Percentiles rank a stretch among this genome's conserved stretches.
Evolutionary conservation across 30 jellyfish, hydroid and myxozoan genomes (phyloP).

Genomic region (Sanderia malayensis): DNA sequence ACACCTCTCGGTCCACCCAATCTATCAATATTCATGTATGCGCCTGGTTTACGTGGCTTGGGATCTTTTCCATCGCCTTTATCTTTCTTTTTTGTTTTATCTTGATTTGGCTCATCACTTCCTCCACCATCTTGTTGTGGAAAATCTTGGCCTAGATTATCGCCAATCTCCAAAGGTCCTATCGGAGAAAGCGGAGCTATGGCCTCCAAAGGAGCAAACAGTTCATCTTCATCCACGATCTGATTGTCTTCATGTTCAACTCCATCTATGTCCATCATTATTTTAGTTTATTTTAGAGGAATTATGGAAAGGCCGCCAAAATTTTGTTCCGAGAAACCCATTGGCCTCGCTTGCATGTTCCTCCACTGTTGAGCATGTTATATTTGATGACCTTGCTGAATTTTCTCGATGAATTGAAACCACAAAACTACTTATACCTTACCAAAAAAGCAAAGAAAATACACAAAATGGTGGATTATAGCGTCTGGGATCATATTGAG

Average conservation of each 20-base stretch:
- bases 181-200: conserved; percentile 49
- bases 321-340: too few species aligned
- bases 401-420: too few species aligned
- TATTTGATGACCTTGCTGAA: not conserved
- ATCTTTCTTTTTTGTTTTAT: not conserved
- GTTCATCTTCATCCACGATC: conserved; percentile 38
- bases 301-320: too few species aligned
- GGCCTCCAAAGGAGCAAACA: conserved; percentile 25
- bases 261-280: too few species aligned
- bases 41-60: conserved; percentile 19
- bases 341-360: too few species aligned
- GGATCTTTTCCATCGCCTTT: conserved; percentile 6
- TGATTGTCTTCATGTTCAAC: too few species aligned
- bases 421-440: too few species aligned
- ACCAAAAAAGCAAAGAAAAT: not conserved
- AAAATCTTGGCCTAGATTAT: not conserved
- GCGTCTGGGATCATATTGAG: conserved; percentile 94
- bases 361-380: too few species aligned
- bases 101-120: not conserved
- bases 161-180: conserved; percentile 17
- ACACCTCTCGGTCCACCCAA: conserved; percentile 32
- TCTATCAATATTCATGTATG: conserved; percentile 23
- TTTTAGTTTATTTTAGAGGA: too few species aligned
- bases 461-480: conserved; percentile 89
- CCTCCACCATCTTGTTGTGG: not conserved